phyloP scores from a whole-genome alignment of 2,113 vertebrate genomes.

The Verasper variegatus region DNA sequence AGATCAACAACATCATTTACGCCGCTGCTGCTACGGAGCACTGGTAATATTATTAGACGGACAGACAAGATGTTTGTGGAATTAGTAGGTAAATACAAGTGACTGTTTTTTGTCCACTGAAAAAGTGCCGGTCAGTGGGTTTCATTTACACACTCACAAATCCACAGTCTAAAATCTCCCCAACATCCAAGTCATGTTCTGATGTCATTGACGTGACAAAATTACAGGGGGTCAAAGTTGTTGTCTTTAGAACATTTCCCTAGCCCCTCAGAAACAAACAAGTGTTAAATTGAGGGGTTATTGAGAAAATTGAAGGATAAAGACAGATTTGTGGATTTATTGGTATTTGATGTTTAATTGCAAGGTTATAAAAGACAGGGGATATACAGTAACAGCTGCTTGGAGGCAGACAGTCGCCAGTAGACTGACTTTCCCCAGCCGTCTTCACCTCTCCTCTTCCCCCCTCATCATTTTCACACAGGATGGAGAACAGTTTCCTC shows the following conservation, averaged over 20 bases:
- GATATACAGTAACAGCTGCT: conserved; percentile 46
- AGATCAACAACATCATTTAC: too few relatives aligned
- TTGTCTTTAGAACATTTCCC: neutral
- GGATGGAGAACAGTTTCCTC: conserved; percentile 72
- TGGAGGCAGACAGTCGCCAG: conserved; percentile 42
- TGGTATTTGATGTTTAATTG: conserved; percentile 22
- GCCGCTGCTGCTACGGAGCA: too few relatives aligned
- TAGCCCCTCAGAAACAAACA: too few relatives aligned
- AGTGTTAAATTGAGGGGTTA: too few relatives aligned
- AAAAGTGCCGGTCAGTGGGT: neutral
- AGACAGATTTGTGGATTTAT: neutral
- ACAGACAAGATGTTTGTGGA: too few relatives aligned
- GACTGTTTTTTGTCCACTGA: too few relatives aligned
- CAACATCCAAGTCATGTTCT: neutral
- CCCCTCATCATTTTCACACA: conserved; percentile 62
- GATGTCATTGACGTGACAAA: neutral
- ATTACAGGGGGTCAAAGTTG: neutral
- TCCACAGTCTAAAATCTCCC: neutral
- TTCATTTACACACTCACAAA: neutral
- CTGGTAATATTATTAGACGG: too few relatives aligned
- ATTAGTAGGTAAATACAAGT: too few relatives aligned
- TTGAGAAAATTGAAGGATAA: neutral
- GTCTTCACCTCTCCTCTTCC: conserved; percentile 54
- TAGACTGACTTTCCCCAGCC: conserved; percentile 29
- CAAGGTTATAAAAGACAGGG: conserved; percentile 5